phyloP scores from a whole-genome alignment of 2,797 vertebrate species.

The Dryobates pubescens region DNA sequence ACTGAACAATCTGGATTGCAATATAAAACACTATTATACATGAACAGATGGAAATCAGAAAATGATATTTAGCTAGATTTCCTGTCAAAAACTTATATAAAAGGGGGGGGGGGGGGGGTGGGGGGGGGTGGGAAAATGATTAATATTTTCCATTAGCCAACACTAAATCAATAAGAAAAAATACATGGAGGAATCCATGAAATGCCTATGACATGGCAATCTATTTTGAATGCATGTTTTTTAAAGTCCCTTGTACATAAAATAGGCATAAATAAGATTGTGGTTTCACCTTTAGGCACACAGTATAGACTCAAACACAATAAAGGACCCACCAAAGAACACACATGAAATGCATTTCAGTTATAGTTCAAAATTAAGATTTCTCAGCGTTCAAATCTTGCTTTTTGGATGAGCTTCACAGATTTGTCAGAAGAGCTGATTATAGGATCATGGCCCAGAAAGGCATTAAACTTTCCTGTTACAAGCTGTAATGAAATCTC shows the following conservation, averaged over 20 bases:
- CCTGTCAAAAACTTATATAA: slow-evolving; percentile 75
- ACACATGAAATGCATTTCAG: neutral
- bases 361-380: neutral
- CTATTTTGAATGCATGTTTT: neutral
- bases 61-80: slow-evolving; percentile 80
- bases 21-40: slow-evolving; percentile 74
- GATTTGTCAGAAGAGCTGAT: neutral
- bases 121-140: slow-evolving; percentile 32
- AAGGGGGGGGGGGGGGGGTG: slow-evolving; percentile 38
- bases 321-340: neutral
- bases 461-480: neutral
- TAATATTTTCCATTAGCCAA: slow-evolving; percentile 73
- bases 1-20: slow-evolving; percentile 72
- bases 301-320: neutral
- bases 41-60: slow-evolving; percentile 80
- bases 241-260: neutral
- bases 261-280: neutral
- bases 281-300: neutral
- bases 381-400: neutral
- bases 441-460: neutral
- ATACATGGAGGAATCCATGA: neutral
- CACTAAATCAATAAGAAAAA: slow-evolving; percentile 49
- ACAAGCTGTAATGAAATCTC: neutral
- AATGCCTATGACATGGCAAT: slow-evolving; percentile 14
- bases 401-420: neutral